Base-by-base conservation (phyloP, 2,113 vertebrate species). In the Oncorhynchus keta region DNA sequence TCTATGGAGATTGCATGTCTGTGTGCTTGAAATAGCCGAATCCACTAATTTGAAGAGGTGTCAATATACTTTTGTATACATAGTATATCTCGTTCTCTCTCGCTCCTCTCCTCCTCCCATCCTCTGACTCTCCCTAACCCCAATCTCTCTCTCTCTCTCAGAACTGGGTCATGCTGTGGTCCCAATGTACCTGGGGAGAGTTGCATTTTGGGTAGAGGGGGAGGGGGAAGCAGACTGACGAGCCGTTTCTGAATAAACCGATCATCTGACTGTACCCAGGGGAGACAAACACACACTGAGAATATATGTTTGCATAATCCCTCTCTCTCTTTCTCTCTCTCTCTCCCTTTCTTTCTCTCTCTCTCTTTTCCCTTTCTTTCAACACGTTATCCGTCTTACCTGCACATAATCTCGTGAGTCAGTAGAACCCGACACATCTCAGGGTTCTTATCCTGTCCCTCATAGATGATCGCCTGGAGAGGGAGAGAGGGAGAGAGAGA, bases 331-430 rank as follows among this genome's bases (percentile, higher is more conserved):
- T 1, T 26, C 26, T 26, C 26, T 35, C 5, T 35, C 6, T 35
- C 39, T 39, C 39, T 39, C 39, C 8, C 39, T 39, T 9, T 9
- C 39, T 9, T 9, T 39, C 39, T 39, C 1, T 39, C 39, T 2
- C 39, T 39, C 35, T 7, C 9, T 45, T 45, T 45, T 45, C 2
- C 8, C 39, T 45, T 2, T 35, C 51, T 55, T 14, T 55, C 51
- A 55, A 55, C 16, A 13, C 3, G 18, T 66, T 14, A 35, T 69
- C 70, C 83, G 81, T 82, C 95, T 95, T 96, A 98, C 97, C 97
- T 98, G 96, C 97, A 98, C 97, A 98, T 98, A 92, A 98, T 98
- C 90, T 98, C 97, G 14, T 98, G 97, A 73, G 97, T 98, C 92
- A 98, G 93, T 82, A 98, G 92, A 76, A 98, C 97, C 87, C 97